Evolutionary conservation across 2,113 vertebrate species (phyloP).

Genomic region (western clawed frog (Xenopus tropicalis)): DNA sequence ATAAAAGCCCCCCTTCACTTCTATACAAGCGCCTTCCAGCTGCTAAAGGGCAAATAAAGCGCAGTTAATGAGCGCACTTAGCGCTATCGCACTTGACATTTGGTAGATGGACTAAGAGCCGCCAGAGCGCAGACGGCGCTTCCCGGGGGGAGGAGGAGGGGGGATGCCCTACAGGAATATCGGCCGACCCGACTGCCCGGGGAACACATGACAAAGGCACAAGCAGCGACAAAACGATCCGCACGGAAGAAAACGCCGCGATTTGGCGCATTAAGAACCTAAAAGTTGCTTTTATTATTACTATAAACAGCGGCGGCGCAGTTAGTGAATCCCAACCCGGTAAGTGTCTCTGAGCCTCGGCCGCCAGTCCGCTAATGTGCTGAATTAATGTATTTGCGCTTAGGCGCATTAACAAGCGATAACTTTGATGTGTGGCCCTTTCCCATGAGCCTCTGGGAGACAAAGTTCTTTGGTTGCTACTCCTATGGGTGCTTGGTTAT

Average conservation of each 20-base stretch:
- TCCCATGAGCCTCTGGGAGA: conserved; percentile 16
- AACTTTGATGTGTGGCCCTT: not conserved
- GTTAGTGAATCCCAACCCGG: conserved; percentile 6
- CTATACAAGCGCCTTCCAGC: conserved; percentile 66
- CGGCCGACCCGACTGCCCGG: conserved; percentile 82
- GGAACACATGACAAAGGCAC: conserved; percentile 73
- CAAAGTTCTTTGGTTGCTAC: no score
- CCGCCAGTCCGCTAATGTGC: no score
- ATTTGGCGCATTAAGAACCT: conserved; percentile 48
- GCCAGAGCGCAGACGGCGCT: conserved; percentile 69
- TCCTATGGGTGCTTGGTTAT: no score
- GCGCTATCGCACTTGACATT: conserved; percentile 78
- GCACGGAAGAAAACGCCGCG: conserved; percentile 71
- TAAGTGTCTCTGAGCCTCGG: no score
- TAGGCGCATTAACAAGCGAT: not conserved
- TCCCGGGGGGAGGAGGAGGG: no score
- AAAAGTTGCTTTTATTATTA: conserved; percentile 30
- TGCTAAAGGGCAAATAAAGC: conserved; percentile 81
- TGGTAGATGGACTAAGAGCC: conserved; percentile 80
- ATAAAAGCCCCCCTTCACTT: not conserved
- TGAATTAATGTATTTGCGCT: not conserved
- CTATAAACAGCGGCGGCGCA: not conserved
- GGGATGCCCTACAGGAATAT: conserved; percentile 55
- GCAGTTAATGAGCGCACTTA: conserved; percentile 78
- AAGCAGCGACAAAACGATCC: conserved; percentile 82